phyloP scores from a whole-genome alignment of 2,797 vertebrate genomes.

The Micropoecilia bifurca region DNA sequence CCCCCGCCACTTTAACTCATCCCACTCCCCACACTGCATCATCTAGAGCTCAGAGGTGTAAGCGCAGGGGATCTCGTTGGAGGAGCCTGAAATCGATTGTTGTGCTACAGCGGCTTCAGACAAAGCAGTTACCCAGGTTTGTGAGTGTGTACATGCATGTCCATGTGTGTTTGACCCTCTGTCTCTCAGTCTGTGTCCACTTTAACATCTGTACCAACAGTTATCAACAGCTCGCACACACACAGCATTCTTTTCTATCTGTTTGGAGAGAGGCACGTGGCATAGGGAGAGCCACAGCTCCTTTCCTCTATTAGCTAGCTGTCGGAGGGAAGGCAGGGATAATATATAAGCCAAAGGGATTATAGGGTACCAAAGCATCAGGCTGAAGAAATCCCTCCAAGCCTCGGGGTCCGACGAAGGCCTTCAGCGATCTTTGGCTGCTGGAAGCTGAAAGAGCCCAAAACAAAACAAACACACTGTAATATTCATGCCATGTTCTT shows the following conservation, averaged over 20 bases:
- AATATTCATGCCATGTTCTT: constrained; percentile 19
- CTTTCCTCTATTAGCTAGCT: constrained; percentile 73
- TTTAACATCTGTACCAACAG: constrained; percentile 70
- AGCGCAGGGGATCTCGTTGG: constrained; percentile 63
- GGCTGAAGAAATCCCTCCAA: constrained; percentile 72
- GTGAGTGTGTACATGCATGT: constrained; percentile 25
- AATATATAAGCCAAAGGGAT: constrained; percentile 77
- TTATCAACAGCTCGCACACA: constrained; percentile 67
- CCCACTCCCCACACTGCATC: constrained; percentile 56
- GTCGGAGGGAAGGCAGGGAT: constrained; percentile 74
- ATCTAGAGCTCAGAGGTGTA: constrained; percentile 69
- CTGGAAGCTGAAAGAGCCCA: constrained; percentile 40
- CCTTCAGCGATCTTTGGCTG: constrained; percentile 50
- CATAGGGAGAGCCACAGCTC: constrained; percentile 51
- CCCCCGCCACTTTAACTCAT: constrained; percentile 28
- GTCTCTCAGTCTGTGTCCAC: constrained; percentile 53
- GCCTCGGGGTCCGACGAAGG: constrained; percentile 57
- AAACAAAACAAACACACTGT: constrained; percentile 21
- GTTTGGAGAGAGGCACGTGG: constrained; percentile 55
- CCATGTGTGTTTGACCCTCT: constrained; percentile 36
- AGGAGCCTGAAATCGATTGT: constrained; percentile 76
- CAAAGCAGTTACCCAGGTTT: constrained; percentile 36
- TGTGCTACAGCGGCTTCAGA: constrained; percentile 49
- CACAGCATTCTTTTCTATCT: constrained; percentile 29
- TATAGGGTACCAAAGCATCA: constrained; percentile 80